A percentile compares a stretch with the other conserved stretches of the same genome.
phyloP scores from a whole-genome alignment of 2,888 invertebrate species.

The Clunio marinus region DNA sequence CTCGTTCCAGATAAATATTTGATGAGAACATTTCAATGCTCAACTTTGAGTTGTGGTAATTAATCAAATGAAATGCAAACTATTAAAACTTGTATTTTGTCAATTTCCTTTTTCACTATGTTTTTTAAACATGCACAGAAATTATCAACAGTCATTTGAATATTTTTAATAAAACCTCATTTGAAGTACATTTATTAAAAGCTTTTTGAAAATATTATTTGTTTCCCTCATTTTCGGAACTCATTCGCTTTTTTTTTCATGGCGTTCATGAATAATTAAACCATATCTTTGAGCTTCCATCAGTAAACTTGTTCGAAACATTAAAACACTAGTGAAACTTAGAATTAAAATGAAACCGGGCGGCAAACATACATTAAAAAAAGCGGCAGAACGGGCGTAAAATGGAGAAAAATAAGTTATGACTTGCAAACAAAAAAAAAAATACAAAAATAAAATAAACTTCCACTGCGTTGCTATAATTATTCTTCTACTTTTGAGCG shows the following conservation, averaged over 20 bases:
- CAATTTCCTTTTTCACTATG: too few relatives aligned
- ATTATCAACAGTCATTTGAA: too few relatives aligned
- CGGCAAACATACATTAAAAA: conserved; percentile 25
- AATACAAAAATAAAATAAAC: neutral
- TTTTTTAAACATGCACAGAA: too few relatives aligned
- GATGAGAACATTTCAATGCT: too few relatives aligned
- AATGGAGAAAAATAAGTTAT: conserved; percentile 32
- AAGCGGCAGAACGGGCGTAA: conserved; percentile 25
- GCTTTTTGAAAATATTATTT: too few relatives aligned
- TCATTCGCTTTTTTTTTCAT: neutral
- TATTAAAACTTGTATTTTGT: too few relatives aligned
- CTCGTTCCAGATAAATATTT: too few relatives aligned
- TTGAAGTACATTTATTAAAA: too few relatives aligned
- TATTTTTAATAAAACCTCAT: too few relatives aligned
- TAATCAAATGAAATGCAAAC: too few relatives aligned
- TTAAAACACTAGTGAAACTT: conserved; percentile 12
- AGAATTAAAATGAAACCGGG: conserved; percentile 27
- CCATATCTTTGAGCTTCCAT: conserved; percentile 27
- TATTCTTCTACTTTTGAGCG: neutral
- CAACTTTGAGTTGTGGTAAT: too few relatives aligned
- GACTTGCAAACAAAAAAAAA: conserved; percentile 14
- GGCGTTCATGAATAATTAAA: conserved; percentile 37
- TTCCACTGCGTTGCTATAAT: conserved; percentile 30
- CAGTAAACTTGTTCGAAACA: conserved; percentile 24
- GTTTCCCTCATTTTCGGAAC: too few relatives aligned